These are phyloP conservation scores for Drosophila bifasciata DNA, from an alignment of 1,140 invertebrate genomes.

Conservation along the genomic window DNA sequence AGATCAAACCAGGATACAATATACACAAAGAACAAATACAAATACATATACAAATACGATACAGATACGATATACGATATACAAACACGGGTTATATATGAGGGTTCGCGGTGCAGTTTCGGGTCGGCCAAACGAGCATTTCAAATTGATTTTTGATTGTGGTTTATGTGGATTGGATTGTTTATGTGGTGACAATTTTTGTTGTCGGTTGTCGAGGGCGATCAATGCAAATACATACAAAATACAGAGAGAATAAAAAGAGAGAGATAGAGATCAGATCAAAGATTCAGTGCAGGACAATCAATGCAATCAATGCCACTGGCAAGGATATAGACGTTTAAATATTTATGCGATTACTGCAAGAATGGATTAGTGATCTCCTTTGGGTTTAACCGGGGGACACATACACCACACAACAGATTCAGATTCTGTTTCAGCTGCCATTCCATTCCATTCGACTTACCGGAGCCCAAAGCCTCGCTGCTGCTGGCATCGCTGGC, in stretches of 20 bases:
- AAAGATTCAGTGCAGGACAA: slow-evolving; percentile 17
- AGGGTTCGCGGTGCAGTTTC: slow-evolving; percentile 34
- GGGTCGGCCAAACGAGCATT: slow-evolving; percentile 52
- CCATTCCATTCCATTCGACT: slow-evolving; percentile 27
- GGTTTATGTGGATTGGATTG: slow-evolving; percentile 31
- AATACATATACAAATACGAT: slow-evolving; percentile 25
- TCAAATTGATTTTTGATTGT: slow-evolving; percentile 36
- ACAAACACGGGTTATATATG: slow-evolving; percentile 45
- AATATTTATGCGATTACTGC: slow-evolving; percentile 2
- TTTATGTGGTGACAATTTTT: slow-evolving; percentile 36
- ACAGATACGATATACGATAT: slow-evolving; percentile 50
- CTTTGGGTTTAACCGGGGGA: slow-evolving; percentile 16
- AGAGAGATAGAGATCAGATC: slow-evolving; percentile 45
- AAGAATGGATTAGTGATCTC: slow-evolving; percentile 35
- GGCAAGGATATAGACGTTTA: slow-evolving; percentile 5
- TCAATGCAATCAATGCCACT: slow-evolving; percentile 10
- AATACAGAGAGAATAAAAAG: slow-evolving; percentile 44
- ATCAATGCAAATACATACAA: slow-evolving; percentile 52
- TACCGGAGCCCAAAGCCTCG: slow-evolving; percentile 49
- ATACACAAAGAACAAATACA: slow-evolving; percentile 67
- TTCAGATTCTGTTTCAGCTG: slow-evolving; percentile 4
- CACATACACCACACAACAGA: slow-evolving; percentile 7
- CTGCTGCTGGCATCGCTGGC: slow-evolving; percentile 33
- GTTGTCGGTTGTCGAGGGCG: slow-evolving; percentile 31
- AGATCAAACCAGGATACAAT: slow-evolving; percentile 59